Percentiles rank a stretch among this genome's conserved stretches.
phyloP scores from a whole-genome alignment of 1,140 invertebrate species.

The Oncopodura yosiiana region DNA sequence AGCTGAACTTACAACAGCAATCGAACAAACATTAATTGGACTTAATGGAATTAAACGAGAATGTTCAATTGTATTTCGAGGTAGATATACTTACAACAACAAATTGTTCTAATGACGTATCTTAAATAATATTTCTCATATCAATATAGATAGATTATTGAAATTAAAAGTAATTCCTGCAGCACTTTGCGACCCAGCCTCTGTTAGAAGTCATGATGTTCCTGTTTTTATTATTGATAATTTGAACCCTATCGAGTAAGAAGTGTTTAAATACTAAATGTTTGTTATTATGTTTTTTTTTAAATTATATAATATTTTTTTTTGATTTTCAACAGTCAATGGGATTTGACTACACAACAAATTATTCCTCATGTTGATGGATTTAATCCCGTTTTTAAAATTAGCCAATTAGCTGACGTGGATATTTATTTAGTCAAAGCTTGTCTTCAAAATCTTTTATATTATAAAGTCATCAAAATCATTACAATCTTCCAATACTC shows the following conservation, averaged over 20 bases:
- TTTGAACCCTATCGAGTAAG: constrained; percentile 47
- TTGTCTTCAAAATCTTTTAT: constrained; percentile 86
- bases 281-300: no score
- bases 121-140: neutral
- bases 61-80: constrained; percentile 27
- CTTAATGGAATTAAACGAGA: constrained; percentile 38
- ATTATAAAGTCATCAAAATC: constrained; percentile 65
- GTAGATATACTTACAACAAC: constrained; percentile 1
- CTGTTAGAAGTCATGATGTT: constrained; percentile 80
- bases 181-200: constrained; percentile 52
- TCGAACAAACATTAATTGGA: constrained; percentile 38
- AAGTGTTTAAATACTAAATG: no score
- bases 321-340: no score
- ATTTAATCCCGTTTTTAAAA: constrained; percentile 77
- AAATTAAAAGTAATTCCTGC: constrained; percentile 35
- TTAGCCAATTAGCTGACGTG: constrained; percentile 67
- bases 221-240: constrained; percentile 65
- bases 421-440: constrained; percentile 89
- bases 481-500: constrained; percentile 88
- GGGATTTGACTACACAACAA: constrained; percentile 88
- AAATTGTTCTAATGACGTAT: constrained; percentile 28
- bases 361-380: constrained; percentile 82
- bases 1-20: constrained; percentile 38
- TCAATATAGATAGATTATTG: constrained; percentile 21
- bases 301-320: no score